Base-by-base conservation (phyloP, 2,113 vertebrate genomes). In the Nesogale talazaci region DNA sequence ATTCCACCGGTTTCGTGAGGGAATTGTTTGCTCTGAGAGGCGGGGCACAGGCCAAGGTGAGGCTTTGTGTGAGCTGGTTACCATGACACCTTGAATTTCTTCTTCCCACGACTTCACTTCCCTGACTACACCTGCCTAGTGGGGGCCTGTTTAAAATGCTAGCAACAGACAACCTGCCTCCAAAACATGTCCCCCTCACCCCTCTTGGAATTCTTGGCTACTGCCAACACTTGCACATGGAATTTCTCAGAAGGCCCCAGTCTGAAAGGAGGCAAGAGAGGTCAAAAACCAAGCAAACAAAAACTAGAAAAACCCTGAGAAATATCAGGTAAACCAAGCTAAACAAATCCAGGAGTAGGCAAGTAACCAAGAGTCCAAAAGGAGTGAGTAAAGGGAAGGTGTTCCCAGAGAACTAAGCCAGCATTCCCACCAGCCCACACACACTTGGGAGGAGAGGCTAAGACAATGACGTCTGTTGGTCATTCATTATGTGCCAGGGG, bases 241-340 rank as follows among this genome's bases (percentile, higher is more conserved):
- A 65, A 88, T 79, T 94, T 86, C 88, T 87, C 63, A 91, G 46
- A 93, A 89, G 69, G 31, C 63, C 52, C 70, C 65, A 46, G 85
- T 31, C 9, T 52, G 8, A 56, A 1, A 16, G 46, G 14, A 36
- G 25, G 10, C 34, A 67, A n/a, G 40, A 67, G 79, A 61, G 88
- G 82, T 42, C 61, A 84, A 90, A 36, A 89, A 76, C 5, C 5
- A 46, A 46, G 10, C 46, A 52, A 5, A 5, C 46, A 52, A 52
- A 52, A 52, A 52, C 46, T 12, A 52, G 46, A 52, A 11, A 52
- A 52, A 4, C 25, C 82, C 74, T 31, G 86, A 52, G 65, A 69
- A 61, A 88, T 59, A 31, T 79, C 42, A 83, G 40, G 38, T 72
- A 46, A 56, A 86, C 14, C 22, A 56, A 72, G 83, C 77, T 25